phyloP scores from a whole-genome alignment of 2,113 vertebrate genomes.

The Halcyon senegalensis region DNA sequence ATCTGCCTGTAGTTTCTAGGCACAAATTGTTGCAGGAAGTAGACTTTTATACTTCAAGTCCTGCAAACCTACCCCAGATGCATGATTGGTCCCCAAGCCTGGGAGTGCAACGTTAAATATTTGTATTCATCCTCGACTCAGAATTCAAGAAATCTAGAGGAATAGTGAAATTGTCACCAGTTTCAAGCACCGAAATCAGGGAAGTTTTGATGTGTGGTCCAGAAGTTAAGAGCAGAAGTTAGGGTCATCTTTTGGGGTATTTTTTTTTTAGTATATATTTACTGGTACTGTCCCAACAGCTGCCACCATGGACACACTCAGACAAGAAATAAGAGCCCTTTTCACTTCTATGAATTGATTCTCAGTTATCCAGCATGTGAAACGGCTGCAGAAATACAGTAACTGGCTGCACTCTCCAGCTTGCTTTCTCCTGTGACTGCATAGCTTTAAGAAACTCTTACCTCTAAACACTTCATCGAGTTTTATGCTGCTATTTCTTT shows the following conservation, averaged over 20 bases:
- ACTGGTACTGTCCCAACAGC: neutral
- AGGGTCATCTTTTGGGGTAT: neutral
- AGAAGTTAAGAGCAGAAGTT: neutral
- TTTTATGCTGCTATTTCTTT: neutral
- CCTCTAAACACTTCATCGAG: fast-evolving
- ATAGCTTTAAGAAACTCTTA: neutral
- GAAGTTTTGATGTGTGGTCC: neutral
- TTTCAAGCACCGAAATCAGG: neutral
- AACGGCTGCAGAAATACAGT: neutral
- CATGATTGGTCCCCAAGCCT: neutral
- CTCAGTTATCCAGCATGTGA: neutral
- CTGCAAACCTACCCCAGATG: neutral
- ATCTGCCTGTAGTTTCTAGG: neutral
- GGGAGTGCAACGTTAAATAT: neutral
- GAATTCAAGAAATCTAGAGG: neutral
- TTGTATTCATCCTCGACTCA: neutral
- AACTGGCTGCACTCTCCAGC: neutral
- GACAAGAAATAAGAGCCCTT: neutral
- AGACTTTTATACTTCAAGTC: neutral
- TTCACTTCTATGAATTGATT: neutral
- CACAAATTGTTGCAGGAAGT: neutral
- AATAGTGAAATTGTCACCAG: neutral
- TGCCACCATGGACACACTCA: neutral
- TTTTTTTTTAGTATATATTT: neutral
- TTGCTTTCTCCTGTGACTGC: neutral